Conservation (phyloP, 2,113 vertebrate species). For the Clarias magur region DNA sequence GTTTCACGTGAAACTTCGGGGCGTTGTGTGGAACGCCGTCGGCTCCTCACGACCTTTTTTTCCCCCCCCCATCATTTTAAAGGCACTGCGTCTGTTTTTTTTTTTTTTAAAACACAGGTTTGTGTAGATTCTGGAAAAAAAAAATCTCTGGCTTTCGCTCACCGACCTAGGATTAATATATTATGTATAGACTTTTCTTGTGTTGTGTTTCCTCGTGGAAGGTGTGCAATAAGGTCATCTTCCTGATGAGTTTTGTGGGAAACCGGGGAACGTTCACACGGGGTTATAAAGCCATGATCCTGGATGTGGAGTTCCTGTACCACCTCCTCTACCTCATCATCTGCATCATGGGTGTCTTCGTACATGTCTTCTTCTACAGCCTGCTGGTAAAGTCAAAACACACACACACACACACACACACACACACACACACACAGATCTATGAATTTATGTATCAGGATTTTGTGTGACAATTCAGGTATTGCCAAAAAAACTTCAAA, state of each 20-base stretch:
- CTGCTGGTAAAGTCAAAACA: conserved; percentile 80
- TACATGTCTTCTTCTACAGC: conserved; percentile 98
- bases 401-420: not conserved
- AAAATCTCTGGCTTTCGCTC: not conserved
- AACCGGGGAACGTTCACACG: conserved; percentile 96
- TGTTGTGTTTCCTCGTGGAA: conserved; percentile 55
- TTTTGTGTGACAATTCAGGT: too few relatives aligned
- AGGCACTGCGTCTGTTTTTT: too few relatives aligned
- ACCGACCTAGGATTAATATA: too few relatives aligned
- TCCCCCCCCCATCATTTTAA: not conserved
- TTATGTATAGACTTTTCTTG: not conserved
- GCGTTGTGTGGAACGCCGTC: not conserved
- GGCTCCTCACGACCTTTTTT: not conserved
- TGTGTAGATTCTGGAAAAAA: not conserved
- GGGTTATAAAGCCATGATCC: conserved; percentile 92
- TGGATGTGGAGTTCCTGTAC: conserved; percentile 97
- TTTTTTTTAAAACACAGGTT: not conserved
- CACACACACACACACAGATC: not conserved
- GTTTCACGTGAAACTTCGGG: not conserved
- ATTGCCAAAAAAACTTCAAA: too few relatives aligned
- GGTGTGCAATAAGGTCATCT: conserved; percentile 97
- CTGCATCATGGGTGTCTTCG: conserved; percentile 91
- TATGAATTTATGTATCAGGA: too few relatives aligned
- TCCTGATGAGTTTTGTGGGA: conserved; percentile 96
- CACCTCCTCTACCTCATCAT: conserved; percentile 95